A percentile compares a stretch with the other conserved stretches of the same genome.
Evolutionary conservation across 2,797 vertebrate genomes (phyloP).

Genomic region (Microcaecilia unicolor): DNA sequence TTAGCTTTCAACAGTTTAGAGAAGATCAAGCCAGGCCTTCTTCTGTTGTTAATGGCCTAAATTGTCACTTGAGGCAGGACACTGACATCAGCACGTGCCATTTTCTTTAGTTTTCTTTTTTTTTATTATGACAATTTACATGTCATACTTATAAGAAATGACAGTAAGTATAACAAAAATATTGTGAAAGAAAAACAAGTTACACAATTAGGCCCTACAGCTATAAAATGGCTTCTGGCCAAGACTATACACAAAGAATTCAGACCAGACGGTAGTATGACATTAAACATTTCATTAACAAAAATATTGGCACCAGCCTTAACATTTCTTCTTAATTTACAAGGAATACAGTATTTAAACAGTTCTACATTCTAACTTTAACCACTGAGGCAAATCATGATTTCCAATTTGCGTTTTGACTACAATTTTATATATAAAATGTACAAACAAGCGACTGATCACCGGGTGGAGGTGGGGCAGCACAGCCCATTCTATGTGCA

Average conservation of each 20-base stretch:
- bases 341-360: slow-evolving; percentile 59
- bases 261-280: slow-evolving; percentile 64
- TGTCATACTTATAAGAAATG: slow-evolving; percentile 87
- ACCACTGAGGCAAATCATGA: too few relatives aligned
- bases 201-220: slow-evolving; percentile 68
- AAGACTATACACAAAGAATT: slow-evolving; percentile 57
- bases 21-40: too few relatives aligned
- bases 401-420: slow-evolving; percentile 32
- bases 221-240: slow-evolving; percentile 67
- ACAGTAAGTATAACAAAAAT: slow-evolving; percentile 80
- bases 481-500: too few relatives aligned
- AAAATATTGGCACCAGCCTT: slow-evolving; percentile 72
- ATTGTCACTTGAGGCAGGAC: too few relatives aligned
- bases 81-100: too few relatives aligned
- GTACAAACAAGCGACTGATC: slow-evolving; percentile 18
- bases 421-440: slow-evolving; percentile 16
- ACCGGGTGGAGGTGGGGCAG: not conserved
- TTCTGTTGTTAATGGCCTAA: too few relatives aligned
- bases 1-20: too few relatives aligned
- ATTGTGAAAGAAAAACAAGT: slow-evolving; percentile 61
- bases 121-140: slow-evolving; percentile 98
- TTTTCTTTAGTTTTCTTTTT: slow-evolving; percentile 22
- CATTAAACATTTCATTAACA: slow-evolving; percentile 62
- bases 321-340: slow-evolving; percentile 57
- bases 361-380: slow-evolving; percentile 45